Conservation (phyloP, 2,888 invertebrate species). For the Blera fallax region DNA sequence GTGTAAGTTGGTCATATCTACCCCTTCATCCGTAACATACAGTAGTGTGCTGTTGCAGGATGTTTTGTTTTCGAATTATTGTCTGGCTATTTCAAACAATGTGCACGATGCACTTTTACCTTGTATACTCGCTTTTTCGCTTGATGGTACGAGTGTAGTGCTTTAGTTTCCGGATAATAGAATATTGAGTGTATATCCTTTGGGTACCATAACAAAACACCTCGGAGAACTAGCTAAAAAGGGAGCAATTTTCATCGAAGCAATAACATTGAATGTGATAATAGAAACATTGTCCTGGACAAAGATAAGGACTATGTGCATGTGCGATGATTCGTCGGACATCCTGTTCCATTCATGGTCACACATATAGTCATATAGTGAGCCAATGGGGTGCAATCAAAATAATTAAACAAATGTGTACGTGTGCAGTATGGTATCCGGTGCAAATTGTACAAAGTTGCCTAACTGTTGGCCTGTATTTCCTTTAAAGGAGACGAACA, state of each 20-base stretch:
- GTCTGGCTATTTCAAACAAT: slow-evolving; percentile 33
- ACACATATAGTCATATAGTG: too few relatives aligned
- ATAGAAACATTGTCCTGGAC: slow-evolving; percentile 56
- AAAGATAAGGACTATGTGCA: slow-evolving; percentile 44
- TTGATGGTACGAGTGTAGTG: slow-evolving; percentile 10
- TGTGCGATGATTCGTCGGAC: slow-evolving; percentile 28
- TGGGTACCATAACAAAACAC: slow-evolving; percentile 33
- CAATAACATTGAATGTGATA: slow-evolving; percentile 59
- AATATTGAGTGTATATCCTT: slow-evolving; percentile 59
- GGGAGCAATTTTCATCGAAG: slow-evolving; percentile 21
- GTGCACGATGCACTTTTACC: slow-evolving; percentile 28
- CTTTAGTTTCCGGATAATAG: slow-evolving; percentile 67
- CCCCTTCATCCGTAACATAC: neutral
- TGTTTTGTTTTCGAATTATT: slow-evolving; percentile 51
- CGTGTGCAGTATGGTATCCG: neutral
- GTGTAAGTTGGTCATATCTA: slow-evolving; percentile 19
- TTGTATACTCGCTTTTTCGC: slow-evolving; percentile 32
- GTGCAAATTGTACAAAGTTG: neutral
- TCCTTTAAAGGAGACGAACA: neutral
- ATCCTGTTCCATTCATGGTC: slow-evolving; percentile 43
- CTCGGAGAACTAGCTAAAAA: slow-evolving; percentile 2
- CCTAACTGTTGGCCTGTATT: slow-evolving; percentile 12
- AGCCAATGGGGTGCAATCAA: slow-evolving; percentile 37
- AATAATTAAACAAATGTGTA: slow-evolving; percentile 59
- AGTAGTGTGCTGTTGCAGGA: slow-evolving; percentile 7